Percentiles rank a stretch among this genome's conserved stretches.
Evolutionary conservation across 2,113 vertebrate species (phyloP).

Genomic region (Myiagra hebetior): DNA sequence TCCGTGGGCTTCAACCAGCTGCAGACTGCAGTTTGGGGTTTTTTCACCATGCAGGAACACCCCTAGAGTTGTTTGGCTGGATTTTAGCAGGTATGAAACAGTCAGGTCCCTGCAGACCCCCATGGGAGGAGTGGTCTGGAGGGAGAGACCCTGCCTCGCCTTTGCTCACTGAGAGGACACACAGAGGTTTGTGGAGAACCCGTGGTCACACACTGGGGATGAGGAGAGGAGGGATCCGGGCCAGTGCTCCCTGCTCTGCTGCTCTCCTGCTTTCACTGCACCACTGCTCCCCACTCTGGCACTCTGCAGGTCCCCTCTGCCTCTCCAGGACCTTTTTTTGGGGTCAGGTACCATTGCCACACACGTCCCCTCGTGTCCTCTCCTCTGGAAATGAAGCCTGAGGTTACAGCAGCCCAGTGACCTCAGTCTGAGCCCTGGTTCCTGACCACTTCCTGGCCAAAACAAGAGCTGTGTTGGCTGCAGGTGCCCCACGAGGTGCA

Average conservation of each 20-base stretch:
- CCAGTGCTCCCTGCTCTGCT: background rate
- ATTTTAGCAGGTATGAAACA: background rate
- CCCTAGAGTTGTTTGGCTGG: background rate
- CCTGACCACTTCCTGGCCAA: background rate
- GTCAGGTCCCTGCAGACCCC: background rate
- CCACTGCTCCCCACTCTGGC: background rate
- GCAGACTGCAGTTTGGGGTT: background rate
- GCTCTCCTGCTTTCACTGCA: background rate
- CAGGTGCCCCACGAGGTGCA: background rate
- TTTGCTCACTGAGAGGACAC: accelerated
- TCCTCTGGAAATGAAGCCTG: background rate
- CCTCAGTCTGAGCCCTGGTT: background rate
- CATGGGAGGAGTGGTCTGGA: background rate
- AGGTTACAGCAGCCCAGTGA: background rate
- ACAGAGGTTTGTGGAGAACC: accelerated
- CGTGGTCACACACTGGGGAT: accelerated
- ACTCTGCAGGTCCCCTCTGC: background rate
- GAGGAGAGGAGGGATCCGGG: background rate
- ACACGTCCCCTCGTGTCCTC: background rate
- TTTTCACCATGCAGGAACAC: background rate
- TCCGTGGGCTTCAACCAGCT: background rate
- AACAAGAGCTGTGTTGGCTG: background rate
- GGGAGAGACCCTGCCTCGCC: background rate
- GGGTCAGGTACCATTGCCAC: background rate
- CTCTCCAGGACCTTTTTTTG: background rate